Base-by-base conservation (phyloP, 2,113 vertebrate species). In the Theropithecus gelada region DNA sequence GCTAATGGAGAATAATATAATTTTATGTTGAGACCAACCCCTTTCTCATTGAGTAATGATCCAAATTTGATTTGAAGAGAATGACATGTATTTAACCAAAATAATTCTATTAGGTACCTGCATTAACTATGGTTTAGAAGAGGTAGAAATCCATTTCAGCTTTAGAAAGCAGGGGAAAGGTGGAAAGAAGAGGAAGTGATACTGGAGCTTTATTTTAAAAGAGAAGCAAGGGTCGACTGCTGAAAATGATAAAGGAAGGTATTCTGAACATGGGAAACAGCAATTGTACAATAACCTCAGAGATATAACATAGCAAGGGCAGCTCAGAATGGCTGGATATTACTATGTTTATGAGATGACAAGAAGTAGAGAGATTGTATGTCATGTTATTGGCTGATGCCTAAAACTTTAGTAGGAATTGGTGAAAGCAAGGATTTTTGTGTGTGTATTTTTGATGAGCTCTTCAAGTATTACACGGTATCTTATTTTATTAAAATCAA, bases 1-100 rank as follows among this genome's bases (percentile, higher is more conserved):
- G 6, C 75, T 79, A 32, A 64, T 48, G 22, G 38, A 88, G 88
- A 95, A 84, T 16, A 93, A 27, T 80, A 52, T 8, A 55, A 66
- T 85, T 81, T 95, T 79, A 88, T 91, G 52, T 70, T 68, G 22
- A 97, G n/a, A 6, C 38, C 38, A n/a, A 30, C 72, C 23, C 11
- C 20, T 79, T 89, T 90, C 52, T 96, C 16, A 32, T 45, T 75
- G 27, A 84, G 3, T 88, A 93, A 68, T 88, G 35, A 75, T 4
- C 70, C 27, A n/a, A 17, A 75, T 94, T 88, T 90, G 11, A 82
- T 80, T 90, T 72, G 55, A 94, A 96, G 52, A 87, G 35, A 81
- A 81, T 90, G 45, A 16, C 12, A 85, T 87, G 85, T 96, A 88
- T 68, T 80, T 91, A 45, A 50, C 9, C 20, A 52, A 88, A 22